phyloP scores from a whole-genome alignment of 2,888 invertebrate genomes.

The Trissolcus japonicus region DNA sequence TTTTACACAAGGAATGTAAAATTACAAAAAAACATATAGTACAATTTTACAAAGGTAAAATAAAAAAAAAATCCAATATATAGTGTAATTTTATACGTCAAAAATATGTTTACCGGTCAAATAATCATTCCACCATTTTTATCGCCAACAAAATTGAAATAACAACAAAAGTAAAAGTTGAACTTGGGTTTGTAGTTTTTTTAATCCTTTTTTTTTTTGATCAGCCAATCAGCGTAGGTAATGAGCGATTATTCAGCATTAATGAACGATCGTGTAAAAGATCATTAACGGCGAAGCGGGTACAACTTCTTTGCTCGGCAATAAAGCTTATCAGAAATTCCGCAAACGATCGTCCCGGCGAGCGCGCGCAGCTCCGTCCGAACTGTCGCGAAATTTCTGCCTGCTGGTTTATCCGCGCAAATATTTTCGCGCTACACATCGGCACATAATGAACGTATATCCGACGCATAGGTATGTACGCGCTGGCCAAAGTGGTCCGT shows the following conservation, averaged over 20 bases:
- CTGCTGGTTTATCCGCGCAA: constrained; percentile 26
- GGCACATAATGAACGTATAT: constrained; percentile 39
- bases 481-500: constrained; percentile 50
- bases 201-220: too few relatives aligned
- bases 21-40: too few relatives aligned
- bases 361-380: constrained; percentile 4
- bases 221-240: too few relatives aligned
- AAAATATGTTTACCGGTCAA: too few relatives aligned
- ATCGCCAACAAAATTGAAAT: too few relatives aligned
- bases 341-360: constrained; percentile 25
- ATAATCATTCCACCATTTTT: too few relatives aligned
- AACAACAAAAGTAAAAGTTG: too few relatives aligned
- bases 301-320: constrained; percentile 13
- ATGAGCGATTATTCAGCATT: neutral
- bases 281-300: neutral
- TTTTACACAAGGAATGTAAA: too few relatives aligned
- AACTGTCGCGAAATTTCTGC: constrained; percentile 30
- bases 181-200: too few relatives aligned
- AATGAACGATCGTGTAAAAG: neutral
- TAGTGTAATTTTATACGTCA: too few relatives aligned
- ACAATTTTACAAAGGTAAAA: too few relatives aligned
- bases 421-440: constrained; percentile 36
- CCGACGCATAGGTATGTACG: constrained; percentile 49
- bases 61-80: too few relatives aligned
- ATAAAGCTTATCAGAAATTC: constrained; percentile 45